Evolutionary conservation across 1,140 invertebrate species (phyloP), one percentile per base, ranked within the genome.

Genomic region (Patella vulgata): DNA sequence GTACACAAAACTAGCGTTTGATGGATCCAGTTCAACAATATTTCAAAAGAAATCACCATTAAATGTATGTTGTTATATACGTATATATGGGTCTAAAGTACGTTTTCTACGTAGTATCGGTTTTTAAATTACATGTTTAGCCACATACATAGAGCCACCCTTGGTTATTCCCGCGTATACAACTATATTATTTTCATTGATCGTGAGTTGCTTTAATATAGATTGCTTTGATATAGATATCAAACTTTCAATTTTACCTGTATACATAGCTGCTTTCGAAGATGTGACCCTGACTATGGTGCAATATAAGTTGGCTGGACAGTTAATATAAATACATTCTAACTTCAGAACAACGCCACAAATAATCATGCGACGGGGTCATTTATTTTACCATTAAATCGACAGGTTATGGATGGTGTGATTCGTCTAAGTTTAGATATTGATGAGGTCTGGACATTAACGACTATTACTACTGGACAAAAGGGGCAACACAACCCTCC

Each of bases 1-100:
- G 75, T 66, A 68, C 42, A 71, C 59, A 54, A 50, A 64, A 31
- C 51, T 77, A 8, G 52, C 51, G 25, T 75, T 73, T 61, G 58
- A 62, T 21, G 60, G 59, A 8, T 23, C 46, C 11, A 11, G 47
- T n/a, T 66, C 64, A 27, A 60, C 53, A 51, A 51, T 73, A 48
- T 73, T 73, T 54, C 36, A 66, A 53, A 48, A 66, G 51, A 42
- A 51, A n/a, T 25, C 33, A 19, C 59, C 47, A 39, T 31, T 75
- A 39, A 36, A 68, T 63, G 62, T 68, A 59, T 25, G 33, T 48
- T 17, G n/a, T n/a, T n/a, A n/a, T n/a, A n/a, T n/a, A n/a, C n/a
- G n/a, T n/a, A n/a, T n/a, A n/a, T n/a, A n/a, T n/a, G n/a, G n/a
- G n/a, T n/a, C n/a, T n/a, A n/a, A n/a, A n/a, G 47, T 71, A 19